Base-by-base conservation (phyloP, 2,113 vertebrate species). In the Trematomus loennbergii region DNA sequence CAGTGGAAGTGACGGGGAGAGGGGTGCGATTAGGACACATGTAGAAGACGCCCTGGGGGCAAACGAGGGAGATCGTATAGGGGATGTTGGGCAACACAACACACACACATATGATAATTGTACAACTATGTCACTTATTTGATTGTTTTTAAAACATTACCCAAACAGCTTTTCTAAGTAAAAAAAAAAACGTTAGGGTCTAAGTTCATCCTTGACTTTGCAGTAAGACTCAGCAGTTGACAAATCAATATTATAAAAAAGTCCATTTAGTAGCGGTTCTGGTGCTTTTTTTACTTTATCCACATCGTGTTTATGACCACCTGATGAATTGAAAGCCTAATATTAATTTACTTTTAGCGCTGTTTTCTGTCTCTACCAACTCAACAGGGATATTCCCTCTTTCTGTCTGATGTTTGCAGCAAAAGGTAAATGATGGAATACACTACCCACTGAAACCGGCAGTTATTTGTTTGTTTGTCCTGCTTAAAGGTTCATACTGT, bases 1-100 rank as follows among this genome's bases (percentile, higher is more conserved):
- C 81, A 87, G 77, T 83, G 77, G 86, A 82, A 87, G 89, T 81
- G 87, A 85, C 5, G 72, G 79, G 81, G 69, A 60, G 63, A 67
- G 70, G 75, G 67, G 84, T 82, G 20, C 49, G 73, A 89, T 90
- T 83, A 76, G 82, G 83, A 75, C 73, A 52, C 79, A 74, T 83
- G 66, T 79, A 78, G 74, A 76, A 78, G 72, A 79, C 8, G 20
- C 80, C 80, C 82, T 40, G 1, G 4, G 78, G 85, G 75, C 43
- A 58, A 79, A 71, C 58, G 67, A 72, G 75, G 63, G 79, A 9
- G 29, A 59, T 75, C 62, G 48, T 4, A 3, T 52, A 60, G 69
- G 59, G 77, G 60, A 60, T 17, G 71, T n/a, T 58, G 75, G 64
- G 52, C 53, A 69, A 60, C 60, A 49, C 46, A 72, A 29, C 29